Percentiles rank a stretch among this genome's conserved stretches.
phyloP scores from a whole-genome alignment of 35 echinoderm and acorn worm species.

The Apostichopus parvimensis region DNA sequence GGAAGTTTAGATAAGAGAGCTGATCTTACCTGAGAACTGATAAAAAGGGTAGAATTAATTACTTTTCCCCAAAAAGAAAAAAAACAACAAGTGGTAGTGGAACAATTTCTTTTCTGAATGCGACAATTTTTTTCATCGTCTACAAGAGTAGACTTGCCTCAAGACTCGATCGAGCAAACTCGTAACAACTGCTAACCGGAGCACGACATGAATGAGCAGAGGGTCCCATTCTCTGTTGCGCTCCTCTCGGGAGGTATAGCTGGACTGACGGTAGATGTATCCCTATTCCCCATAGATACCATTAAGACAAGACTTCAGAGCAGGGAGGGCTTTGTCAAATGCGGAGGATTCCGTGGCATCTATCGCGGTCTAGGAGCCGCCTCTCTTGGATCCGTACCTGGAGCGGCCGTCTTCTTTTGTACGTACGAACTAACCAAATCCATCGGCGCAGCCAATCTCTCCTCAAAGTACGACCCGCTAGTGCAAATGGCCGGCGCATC shows the following conservation, averaged over 20 bases:
- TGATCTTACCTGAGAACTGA: neutral
- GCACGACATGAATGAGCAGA: constrained; percentile 45
- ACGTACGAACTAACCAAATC: constrained; percentile 78
- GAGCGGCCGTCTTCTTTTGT: constrained; percentile 80
- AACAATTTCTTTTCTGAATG: neutral
- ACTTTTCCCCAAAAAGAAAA: too few relatives aligned
- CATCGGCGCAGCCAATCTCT: constrained; percentile 11
- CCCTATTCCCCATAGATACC: constrained; percentile 94
- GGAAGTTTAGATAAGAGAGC: neutral
- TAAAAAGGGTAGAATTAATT: too few relatives aligned
- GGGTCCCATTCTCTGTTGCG: constrained; percentile 58
- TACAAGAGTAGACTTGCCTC: neutral
- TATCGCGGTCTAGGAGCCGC: constrained; percentile 81
- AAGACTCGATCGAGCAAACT: neutral
- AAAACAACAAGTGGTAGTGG: too few relatives aligned
- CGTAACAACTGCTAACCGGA: neutral
- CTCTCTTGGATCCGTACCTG: constrained; percentile 77
- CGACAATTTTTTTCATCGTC: neutral
- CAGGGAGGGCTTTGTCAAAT: constrained; percentile 72
- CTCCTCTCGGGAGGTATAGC: constrained; percentile 76
- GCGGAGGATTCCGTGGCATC: constrained; percentile 91
- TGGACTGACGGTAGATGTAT: constrained; percentile 76
- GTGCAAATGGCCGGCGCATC: constrained; percentile 85
- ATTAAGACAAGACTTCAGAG: constrained; percentile 97
- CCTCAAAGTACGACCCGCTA: constrained; percentile 7